Percentiles rank a stretch among this genome's conserved stretches.
These are phyloP conservation scores for Ophioninae sp. DNA, from an alignment of 2,888 invertebrate genomes.

Conservation along the genomic window DNA sequence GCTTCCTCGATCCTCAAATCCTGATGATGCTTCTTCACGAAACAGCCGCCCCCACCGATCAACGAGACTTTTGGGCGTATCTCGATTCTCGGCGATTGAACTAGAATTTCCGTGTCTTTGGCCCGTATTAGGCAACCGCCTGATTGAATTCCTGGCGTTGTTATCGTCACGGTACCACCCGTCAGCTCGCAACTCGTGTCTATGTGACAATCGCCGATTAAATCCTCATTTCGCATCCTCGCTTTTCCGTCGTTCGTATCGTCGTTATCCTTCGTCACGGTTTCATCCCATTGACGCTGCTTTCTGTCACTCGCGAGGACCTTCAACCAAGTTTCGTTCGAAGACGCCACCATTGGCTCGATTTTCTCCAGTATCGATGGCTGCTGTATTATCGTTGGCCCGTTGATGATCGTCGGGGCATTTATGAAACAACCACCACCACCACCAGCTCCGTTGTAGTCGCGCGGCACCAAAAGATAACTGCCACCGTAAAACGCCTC, in stretches of 20 bases:
- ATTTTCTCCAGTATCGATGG: constrained; percentile 27
- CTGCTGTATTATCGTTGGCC: constrained; percentile 70
- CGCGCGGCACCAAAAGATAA: constrained; percentile 69
- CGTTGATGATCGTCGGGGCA: constrained; percentile 72
- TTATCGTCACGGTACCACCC: constrained; percentile 73
- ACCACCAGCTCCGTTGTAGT: constrained; percentile 63
- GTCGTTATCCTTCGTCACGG: neutral
- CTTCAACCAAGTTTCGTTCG: neutral
- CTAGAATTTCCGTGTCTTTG: constrained; percentile 65
- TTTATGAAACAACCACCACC: constrained; percentile 74
- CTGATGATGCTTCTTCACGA: constrained; percentile 67
- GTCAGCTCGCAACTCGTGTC: constrained; percentile 72
- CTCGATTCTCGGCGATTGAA: constrained; percentile 71
- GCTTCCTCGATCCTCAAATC: constrained; percentile 44
- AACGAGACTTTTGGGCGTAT: constrained; percentile 70
- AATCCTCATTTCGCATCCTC: neutral
- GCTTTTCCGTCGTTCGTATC: neutral
- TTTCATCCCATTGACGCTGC: neutral
- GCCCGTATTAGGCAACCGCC: constrained; percentile 71
- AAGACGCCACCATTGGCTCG: neutral
- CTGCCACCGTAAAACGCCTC: constrained; percentile 64
- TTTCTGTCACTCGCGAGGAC: neutral
- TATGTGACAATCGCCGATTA: constrained; percentile 64
- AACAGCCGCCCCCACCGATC: constrained; percentile 68
- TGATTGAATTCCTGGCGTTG: constrained; percentile 68